Evolutionary conservation across 2,888 invertebrate species (phyloP), one percentile per base, ranked within the genome.

Genomic region (Lamellibrachia columna): DNA sequence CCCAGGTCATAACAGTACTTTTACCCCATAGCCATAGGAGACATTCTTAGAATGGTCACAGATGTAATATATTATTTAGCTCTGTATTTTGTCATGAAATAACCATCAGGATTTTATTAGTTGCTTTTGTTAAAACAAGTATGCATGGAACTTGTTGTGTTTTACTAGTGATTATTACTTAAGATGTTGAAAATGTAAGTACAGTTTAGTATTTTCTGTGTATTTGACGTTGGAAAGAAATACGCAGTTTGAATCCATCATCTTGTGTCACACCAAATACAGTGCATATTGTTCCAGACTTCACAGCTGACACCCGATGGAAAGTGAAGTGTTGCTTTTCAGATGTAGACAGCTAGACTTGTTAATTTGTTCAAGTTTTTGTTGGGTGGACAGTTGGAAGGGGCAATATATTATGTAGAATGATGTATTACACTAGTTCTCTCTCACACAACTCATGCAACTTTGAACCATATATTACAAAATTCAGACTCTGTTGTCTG

Each of bases 31-130:
- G 75, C 75, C 6, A 75, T 15, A 75, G 75, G 75, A 75, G 75
- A 75, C 22, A 22, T 75, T 75, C n/a, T 75, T n/a, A 75, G 75
- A 75, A 75, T n/a, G n/a, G 75, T 75, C 75, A 15, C 75, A 75
- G 75, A 75, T 75, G 75, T 75, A 75, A 75, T 75, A 75, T 75
- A 75, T 75, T 75, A 75, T 75, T 75, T 75, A 75, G 22, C 75
- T 75, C 75, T 15, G 75, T 75, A n/a, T 4, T 4, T 75, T 22
- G 75, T 75, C 75, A 58, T 15, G n/a, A n/a, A 75, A 75, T 15
- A 75, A 75, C 22, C 75, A 22, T 75, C 22, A 75, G 75, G 75
- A 75, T 75, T 75, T 75, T 75, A 75, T 75, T 75, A 75, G 75
- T 75, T 75, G 75, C 15, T 75, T 15, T 75, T 75, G 22, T 75